These are phyloP conservation scores for Rhagoletis pomonella DNA, from an alignment of 1,140 invertebrate species.

Conservation along the genomic window DNA sequence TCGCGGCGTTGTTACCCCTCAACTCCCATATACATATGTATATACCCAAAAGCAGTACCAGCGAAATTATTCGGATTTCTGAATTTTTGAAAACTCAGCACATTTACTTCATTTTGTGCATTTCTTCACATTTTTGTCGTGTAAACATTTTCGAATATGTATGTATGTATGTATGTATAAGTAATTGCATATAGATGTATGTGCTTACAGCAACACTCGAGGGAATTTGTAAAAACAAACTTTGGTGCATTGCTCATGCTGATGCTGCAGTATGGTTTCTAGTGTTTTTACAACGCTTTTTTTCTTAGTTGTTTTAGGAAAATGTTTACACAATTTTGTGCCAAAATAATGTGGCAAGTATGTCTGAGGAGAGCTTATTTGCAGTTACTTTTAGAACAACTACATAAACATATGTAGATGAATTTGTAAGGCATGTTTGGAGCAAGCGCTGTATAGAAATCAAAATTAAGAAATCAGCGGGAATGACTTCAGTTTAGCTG, in stretches of 20 bases:
- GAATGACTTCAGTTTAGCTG: too few species aligned
- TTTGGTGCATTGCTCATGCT: neutral
- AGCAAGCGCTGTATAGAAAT: too few species aligned
- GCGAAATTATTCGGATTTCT: neutral
- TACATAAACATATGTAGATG: too few species aligned
- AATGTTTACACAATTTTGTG: neutral
- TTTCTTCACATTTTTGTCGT: constrained; percentile 14
- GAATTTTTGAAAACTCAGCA: neutral
- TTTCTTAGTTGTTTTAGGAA: too few species aligned
- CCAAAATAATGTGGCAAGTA: neutral
- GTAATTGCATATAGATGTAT: neutral
- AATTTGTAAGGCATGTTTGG: too few species aligned
- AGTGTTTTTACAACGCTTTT: too few species aligned
- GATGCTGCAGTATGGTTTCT: neutral
- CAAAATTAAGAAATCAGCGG: too few species aligned
- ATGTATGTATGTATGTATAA: neutral
- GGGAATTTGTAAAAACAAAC: constrained; percentile 30
- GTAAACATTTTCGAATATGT: neutral
- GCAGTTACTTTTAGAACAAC: neutral
- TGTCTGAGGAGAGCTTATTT: neutral
- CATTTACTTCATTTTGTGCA: constrained; percentile 26
- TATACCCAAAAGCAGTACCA: neutral
- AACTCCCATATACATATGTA: neutral
- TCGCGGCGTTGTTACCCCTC: neutral
- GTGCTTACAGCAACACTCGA: neutral